Conservation (phyloP, 2,797 vertebrate species). For the Macroramphosus scolopax region DNA sequence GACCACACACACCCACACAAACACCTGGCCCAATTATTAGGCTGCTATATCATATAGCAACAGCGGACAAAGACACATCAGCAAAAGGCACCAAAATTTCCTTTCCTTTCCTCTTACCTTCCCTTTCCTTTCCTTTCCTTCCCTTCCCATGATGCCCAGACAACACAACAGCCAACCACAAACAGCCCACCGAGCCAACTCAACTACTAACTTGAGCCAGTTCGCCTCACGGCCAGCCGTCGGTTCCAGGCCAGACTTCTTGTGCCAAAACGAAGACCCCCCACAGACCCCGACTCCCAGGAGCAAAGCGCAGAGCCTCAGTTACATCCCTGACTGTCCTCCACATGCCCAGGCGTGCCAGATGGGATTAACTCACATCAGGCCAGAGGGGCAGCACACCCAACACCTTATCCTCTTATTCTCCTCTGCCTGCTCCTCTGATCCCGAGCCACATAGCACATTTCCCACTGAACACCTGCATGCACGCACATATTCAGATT, state of each 20-base stretch:
- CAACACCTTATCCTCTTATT: constrained; percentile 33
- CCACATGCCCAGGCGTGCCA: constrained; percentile 52
- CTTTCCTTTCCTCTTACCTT: constrained; percentile 1
- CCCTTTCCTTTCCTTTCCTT: constrained; percentile 2
- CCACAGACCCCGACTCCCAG: neutral
- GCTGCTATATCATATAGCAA: constrained; percentile 36
- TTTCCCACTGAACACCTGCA: constrained; percentile 4
- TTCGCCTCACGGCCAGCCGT: constrained; percentile 4
- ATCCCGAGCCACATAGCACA: constrained; percentile 20
- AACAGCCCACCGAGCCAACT: constrained; percentile 15
- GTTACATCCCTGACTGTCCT: constrained; percentile 22
- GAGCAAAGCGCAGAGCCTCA: constrained; percentile 9
- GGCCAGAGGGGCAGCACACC: constrained; percentile 43
- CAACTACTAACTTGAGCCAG: constrained; percentile 7
- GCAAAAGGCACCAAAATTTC: constrained; percentile 16
- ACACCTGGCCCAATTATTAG: constrained; percentile 65
- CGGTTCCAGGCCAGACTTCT: too few relatives aligned
- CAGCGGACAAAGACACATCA: constrained; percentile 30
- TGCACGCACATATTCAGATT: neutral
- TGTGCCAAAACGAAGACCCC: constrained; percentile 5
- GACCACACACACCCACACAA: constrained; percentile 23
- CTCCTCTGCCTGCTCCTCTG: constrained; percentile 21
- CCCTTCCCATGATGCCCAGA: constrained; percentile 2
- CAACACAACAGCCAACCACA: constrained; percentile 5
- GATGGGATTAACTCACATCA: constrained; percentile 60